Conservation (phyloP, 1,140 invertebrate species). For the Druon quercuslanigerum region DNA sequence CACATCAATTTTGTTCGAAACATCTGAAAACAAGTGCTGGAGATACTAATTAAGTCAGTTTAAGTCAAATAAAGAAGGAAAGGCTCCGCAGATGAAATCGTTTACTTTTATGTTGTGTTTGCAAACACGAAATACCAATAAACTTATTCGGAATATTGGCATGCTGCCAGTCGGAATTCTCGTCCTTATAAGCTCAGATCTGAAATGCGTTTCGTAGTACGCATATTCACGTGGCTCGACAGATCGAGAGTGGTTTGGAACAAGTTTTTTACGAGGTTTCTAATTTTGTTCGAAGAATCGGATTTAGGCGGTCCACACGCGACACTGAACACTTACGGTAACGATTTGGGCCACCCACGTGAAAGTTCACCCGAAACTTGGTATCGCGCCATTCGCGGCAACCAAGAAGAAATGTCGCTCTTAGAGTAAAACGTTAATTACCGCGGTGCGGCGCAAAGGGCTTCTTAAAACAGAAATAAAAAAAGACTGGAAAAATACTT, state of each 20-base stretch:
- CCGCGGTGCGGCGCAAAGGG: too few species aligned
- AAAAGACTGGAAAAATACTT: too few species aligned
- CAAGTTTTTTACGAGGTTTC: neutral
- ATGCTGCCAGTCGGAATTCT: constrained; percentile 4
- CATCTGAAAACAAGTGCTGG: too few species aligned
- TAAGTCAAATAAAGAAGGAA: neutral
- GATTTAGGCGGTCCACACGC: neutral
- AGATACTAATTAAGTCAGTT: too few species aligned
- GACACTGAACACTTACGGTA: constrained; percentile 15
- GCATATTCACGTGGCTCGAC: constrained; percentile 12
- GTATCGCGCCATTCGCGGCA: neutral
- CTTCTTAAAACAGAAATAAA: too few species aligned
- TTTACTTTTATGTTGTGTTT: constrained; percentile 8
- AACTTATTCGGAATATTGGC: constrained; percentile 17
- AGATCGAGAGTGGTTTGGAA: constrained; percentile 1
- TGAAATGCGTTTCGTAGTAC: constrained; percentile 21
- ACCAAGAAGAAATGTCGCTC: neutral
- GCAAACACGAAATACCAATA: neutral
- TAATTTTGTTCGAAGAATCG: constrained; percentile 26
- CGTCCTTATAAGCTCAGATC: constrained; percentile 22
- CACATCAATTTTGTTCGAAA: too few species aligned
- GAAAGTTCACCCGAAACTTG: constrained; percentile 23
- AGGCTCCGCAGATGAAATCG: neutral
- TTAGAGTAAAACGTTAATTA: neutral
- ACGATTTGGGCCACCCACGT: constrained; percentile 21